Base-by-base conservation (phyloP, 2,888 invertebrate genomes). In the Ormyrus pomaceus region DNA sequence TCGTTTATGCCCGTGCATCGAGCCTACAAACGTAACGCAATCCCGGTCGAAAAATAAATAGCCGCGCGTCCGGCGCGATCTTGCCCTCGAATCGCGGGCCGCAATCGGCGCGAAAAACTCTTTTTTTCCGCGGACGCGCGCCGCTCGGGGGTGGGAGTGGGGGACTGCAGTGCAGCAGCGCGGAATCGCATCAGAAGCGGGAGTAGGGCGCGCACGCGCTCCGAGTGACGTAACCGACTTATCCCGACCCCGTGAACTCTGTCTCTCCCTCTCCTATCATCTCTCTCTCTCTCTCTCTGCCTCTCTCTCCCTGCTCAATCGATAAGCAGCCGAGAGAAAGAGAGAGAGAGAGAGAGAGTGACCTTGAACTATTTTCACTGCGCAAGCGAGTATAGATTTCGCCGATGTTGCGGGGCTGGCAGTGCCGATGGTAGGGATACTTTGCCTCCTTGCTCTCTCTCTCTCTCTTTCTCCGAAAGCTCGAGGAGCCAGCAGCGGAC, bases 331-430 rank as follows among this genome's bases (percentile, higher is more conserved):
- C 19, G 19, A 19, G 19, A 19, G 19, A 19, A 1, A 19, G 19
- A 19, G 19, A 19, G 19, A 19, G 19, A 19, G 19, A 19, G 19
- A 55, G 62, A 69, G 53, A 69, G 76, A 80, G 79, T 83, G 86
- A 88, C 88, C 88, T 89, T 88, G 88, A 87, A 86, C 88, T 84
- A 87, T 87, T 88, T 88, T n/a, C 83, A 84, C 84, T 58, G 45
- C 2, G 34, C 45, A 51, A 5, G 53, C 84, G 46, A 62, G 56
- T 79, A 71, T 79, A 79, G 77, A 70, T 82, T 80, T 77, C 77
- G 66, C 65, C 56, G 51, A 34, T 45, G 11, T 68, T 11, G 51
- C 59, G 58, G n/a, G 13, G 55, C 9, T 10, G 46, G 56, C 19
- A 56, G 69, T 9, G 11, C 13, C 34, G 34, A 46, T 19, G 45